A percentile compares a stretch with the other conserved stretches of the same genome.
Evolutionary conservation across 2,113 vertebrate genomes (phyloP).

Genomic region (Pangasianodon hypophthalmus): DNA sequence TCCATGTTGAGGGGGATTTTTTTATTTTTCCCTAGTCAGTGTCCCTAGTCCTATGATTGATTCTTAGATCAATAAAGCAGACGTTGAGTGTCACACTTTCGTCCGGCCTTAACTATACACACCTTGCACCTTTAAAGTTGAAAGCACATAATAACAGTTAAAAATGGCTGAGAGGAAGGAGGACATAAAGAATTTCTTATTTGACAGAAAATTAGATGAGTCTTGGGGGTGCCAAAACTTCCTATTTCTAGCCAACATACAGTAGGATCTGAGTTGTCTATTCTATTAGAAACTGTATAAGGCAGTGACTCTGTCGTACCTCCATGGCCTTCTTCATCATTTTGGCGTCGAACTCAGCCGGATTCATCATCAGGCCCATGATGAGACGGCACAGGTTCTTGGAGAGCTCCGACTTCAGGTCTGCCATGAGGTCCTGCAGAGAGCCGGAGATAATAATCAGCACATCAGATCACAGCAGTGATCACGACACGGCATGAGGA

Average conservation of each 20-base stretch:
- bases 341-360: constrained; percentile 91
- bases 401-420: constrained; percentile 92
- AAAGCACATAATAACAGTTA: background rate
- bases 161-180: background rate
- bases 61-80: background rate
- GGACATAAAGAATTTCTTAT: background rate
- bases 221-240: background rate
- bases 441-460: background rate
- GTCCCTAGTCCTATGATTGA: background rate
- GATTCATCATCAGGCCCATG: constrained; percentile 90
- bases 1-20: no score
- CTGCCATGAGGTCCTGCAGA: constrained; percentile 89
- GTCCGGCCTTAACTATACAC: background rate
- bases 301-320: constrained; percentile 63
- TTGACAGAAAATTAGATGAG: background rate
- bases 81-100: background rate
- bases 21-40: no score
- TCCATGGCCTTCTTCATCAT: constrained; percentile 96
- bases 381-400: constrained; percentile 89
- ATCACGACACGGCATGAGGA: background rate
- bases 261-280: background rate
- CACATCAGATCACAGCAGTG: background rate
- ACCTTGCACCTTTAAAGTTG: background rate
- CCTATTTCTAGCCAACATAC: background rate
- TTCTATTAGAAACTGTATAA: background rate